Conservation (phyloP, 2,113 vertebrate species). For the Aviceda subcristata region DNA sequence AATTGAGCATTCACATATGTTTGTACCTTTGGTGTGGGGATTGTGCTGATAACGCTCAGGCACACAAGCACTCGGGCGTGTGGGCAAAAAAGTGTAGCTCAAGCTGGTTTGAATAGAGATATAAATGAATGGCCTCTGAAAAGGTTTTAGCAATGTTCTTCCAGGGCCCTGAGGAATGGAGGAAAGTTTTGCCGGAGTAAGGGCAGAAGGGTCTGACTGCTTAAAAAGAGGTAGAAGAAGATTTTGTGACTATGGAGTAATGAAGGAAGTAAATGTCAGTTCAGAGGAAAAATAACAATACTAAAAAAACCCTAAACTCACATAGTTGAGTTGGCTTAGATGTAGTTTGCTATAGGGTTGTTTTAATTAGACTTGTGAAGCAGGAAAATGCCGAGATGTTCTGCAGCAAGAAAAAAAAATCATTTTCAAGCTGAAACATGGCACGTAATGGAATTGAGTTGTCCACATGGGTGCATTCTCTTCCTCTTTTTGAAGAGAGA, state of each 20-base stretch:
- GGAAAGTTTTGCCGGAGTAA: neutral
- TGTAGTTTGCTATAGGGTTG: slow-evolving; percentile 7
- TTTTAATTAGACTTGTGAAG: slow-evolving; percentile 7
- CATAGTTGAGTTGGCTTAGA: neutral
- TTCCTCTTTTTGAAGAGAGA: neutral
- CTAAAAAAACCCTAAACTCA: neutral
- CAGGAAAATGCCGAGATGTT: neutral
- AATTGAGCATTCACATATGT: neutral
- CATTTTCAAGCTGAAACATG: slow-evolving; percentile 32
- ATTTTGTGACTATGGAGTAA: neutral
- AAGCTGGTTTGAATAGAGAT: neutral
- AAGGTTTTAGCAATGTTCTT: neutral
- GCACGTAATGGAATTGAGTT: neutral
- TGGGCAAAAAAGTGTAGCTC: neutral
- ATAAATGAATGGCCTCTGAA: neutral
- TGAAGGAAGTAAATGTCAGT: neutral
- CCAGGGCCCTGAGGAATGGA: neutral
- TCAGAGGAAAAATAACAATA: slow-evolving; percentile 17
- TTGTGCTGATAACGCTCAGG: neutral
- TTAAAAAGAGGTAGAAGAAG: neutral
- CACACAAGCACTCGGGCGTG: neutral
- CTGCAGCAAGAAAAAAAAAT: neutral
- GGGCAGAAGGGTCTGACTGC: neutral
- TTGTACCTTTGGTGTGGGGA: neutral
- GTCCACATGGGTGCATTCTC: slow-evolving; percentile 44